Conservation (phyloP, 2,888 invertebrate genomes). For the Dryococelus australis region DNA sequence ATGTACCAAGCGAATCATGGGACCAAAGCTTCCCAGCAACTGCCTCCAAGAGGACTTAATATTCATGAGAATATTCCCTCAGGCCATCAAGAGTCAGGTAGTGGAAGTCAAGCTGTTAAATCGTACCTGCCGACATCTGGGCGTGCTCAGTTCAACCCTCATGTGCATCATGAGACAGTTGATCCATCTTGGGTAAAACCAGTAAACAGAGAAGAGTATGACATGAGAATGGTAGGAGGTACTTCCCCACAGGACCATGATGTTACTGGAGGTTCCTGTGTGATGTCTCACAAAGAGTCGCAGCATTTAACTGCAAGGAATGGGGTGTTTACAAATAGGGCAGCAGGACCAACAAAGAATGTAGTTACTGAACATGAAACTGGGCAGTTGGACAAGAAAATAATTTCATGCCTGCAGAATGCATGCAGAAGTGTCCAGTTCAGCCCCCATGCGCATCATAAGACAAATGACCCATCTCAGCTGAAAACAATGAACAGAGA, state of each 20-base stretch:
- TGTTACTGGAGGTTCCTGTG: background rate
- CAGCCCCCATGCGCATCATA: background rate
- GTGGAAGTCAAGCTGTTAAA: background rate
- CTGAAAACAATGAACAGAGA: background rate
- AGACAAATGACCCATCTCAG: background rate
- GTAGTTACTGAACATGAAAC: background rate
- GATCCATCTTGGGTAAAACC: background rate
- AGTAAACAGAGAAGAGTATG: background rate
- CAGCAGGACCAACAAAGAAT: background rate
- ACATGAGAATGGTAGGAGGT: background rate
- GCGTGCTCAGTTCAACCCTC: background rate
- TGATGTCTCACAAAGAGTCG: too few relatives aligned
- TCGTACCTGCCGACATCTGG: background rate
- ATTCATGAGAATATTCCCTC: background rate
- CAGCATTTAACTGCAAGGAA: background rate
- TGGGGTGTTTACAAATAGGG: background rate
- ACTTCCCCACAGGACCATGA: background rate
- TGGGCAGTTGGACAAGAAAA: background rate
- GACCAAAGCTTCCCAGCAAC: background rate
- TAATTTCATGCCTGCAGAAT: background rate
- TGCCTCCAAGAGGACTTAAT: background rate
- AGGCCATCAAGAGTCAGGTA: background rate
- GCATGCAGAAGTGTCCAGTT: too few relatives aligned
- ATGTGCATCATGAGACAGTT: background rate
- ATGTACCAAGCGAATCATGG: background rate